Evolutionary conservation across 2,888 invertebrate species (phyloP).

Genomic region (Agrilus cyanescens): DNA sequence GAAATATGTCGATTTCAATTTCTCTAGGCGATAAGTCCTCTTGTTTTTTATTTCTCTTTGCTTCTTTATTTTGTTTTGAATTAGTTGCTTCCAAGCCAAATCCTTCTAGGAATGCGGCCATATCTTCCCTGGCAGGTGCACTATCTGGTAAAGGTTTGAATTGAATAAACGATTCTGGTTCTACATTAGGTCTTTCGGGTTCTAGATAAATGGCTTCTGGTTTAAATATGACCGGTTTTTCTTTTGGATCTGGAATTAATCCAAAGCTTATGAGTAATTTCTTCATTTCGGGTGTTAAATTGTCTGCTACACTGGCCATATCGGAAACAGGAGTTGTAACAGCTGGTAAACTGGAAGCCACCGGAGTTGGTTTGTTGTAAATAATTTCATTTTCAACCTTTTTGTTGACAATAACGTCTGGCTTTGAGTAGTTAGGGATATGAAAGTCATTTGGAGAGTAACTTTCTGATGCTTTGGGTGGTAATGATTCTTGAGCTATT

Average conservation of each 20-base stretch:
- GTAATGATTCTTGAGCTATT: too few relatives aligned
- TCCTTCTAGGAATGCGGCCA: slow-evolving; percentile 30
- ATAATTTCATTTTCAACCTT: too few relatives aligned
- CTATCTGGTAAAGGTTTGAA: slow-evolving; percentile 35
- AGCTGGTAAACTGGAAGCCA: slow-evolving; percentile 11
- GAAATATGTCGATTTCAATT: slow-evolving; percentile 30
- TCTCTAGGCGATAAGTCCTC: slow-evolving; percentile 16
- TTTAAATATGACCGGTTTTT: slow-evolving; percentile 11
- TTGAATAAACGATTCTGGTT: slow-evolving; percentile 28
- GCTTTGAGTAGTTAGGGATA: too few relatives aligned
- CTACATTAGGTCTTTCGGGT: slow-evolving; percentile 8
- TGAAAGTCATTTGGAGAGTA: too few relatives aligned
- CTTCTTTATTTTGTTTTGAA: slow-evolving; percentile 15
- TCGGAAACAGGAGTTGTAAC: slow-evolving; percentile 22
- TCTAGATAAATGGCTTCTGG: slow-evolving; percentile 2
- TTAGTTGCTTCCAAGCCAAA: slow-evolving; percentile 29
- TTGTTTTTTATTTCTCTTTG: slow-evolving; percentile 8
- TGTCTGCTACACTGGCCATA: slow-evolving; percentile 29
- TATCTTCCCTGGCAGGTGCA: slow-evolving; percentile 25
- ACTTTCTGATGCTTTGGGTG: too few relatives aligned
- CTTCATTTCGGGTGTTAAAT: slow-evolving; percentile 34
- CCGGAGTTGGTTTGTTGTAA: too few relatives aligned
- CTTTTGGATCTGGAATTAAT: slow-evolving; percentile 27
- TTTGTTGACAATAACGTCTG: too few relatives aligned
- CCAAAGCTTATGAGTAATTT: slow-evolving; percentile 38